phyloP scores from a whole-genome alignment of 2,113 vertebrate genomes.

The Gavialis gangeticus region DNA sequence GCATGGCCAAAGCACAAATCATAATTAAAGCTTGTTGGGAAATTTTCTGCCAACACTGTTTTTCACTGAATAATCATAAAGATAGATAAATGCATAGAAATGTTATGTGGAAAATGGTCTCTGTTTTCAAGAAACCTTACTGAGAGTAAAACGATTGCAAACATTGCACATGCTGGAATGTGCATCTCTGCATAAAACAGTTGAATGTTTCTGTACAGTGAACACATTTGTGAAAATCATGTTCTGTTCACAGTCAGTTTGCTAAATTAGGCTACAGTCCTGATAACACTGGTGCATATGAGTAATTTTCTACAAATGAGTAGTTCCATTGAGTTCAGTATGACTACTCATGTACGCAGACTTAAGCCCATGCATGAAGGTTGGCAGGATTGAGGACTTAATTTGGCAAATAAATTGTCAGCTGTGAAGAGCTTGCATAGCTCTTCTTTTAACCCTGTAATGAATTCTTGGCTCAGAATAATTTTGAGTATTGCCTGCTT shows the following conservation, averaged over 20 bases:
- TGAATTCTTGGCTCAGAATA: conserved; percentile 9
- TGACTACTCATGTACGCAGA: background rate
- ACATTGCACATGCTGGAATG: conserved; percentile 14
- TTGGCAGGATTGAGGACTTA: background rate
- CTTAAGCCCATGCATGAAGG: conserved; percentile 28
- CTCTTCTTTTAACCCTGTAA: conserved; percentile 4
- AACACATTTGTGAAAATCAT: conserved; percentile 19
- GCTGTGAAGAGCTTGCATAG: background rate
- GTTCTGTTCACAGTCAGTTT: conserved; percentile 19
- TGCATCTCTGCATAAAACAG: conserved; percentile 40
- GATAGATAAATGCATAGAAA: background rate
- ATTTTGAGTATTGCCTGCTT: background rate
- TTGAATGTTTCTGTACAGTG: conserved; percentile 37
- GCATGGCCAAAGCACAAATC: background rate
- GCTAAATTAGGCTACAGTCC: conserved; percentile 39
- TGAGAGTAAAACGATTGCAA: background rate
- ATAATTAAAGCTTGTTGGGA: background rate
- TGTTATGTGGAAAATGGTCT: background rate
- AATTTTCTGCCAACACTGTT: background rate
- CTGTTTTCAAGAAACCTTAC: background rate
- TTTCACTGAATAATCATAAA: background rate
- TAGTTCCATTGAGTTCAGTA: conserved; percentile 13
- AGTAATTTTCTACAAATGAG: conserved; percentile 14
- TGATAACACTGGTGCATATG: conserved; percentile 9
- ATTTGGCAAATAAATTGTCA: background rate